Evolutionary conservation across 1,140 invertebrate genomes (phyloP).

Genomic region (Yoshiicerus persimilis): DNA sequence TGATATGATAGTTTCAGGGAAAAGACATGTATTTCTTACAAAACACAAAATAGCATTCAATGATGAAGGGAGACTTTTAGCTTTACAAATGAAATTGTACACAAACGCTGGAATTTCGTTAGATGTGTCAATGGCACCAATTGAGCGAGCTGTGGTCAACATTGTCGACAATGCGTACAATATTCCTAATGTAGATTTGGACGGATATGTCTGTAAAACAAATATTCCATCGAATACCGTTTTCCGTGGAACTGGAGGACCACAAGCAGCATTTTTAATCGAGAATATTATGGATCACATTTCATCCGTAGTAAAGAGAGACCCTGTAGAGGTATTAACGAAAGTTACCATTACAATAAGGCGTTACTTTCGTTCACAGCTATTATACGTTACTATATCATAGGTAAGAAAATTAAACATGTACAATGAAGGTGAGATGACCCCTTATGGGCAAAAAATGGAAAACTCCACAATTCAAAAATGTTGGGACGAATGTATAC

Average conservation of each 20-base stretch:
- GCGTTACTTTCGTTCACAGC: background rate
- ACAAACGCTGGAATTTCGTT: slow-evolving; percentile 56
- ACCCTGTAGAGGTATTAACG: slow-evolving; percentile 52
- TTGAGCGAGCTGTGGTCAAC: slow-evolving; percentile 51
- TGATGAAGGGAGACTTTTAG: slow-evolving; percentile 53
- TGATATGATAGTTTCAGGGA: slow-evolving; percentile 61
- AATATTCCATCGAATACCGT: slow-evolving; percentile 57
- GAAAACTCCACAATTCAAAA: slow-evolving; percentile 71
- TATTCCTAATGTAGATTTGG: slow-evolving; percentile 50
- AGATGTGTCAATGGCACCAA: slow-evolving; percentile 56
- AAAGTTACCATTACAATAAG: background rate
- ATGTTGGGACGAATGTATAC: slow-evolving; percentile 80
- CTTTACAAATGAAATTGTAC: slow-evolving; percentile 56
- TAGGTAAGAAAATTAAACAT: slow-evolving; percentile 31
- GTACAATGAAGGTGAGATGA: slow-evolving; percentile 53
- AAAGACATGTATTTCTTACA: slow-evolving; percentile 59
- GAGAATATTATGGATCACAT: slow-evolving; percentile 55
- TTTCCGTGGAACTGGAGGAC: slow-evolving; percentile 55
- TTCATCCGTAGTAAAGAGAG: slow-evolving; percentile 51
- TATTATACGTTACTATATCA: background rate
- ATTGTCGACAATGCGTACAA: slow-evolving; percentile 52
- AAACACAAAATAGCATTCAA: slow-evolving; percentile 60
- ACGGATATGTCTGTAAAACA: slow-evolving; percentile 52
- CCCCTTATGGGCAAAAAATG: slow-evolving; percentile 76
- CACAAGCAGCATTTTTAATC: slow-evolving; percentile 55